These are phyloP conservation scores for Carettochelys insculpta DNA, from an alignment of 2,113 vertebrate genomes.

Conservation along the genomic window DNA sequence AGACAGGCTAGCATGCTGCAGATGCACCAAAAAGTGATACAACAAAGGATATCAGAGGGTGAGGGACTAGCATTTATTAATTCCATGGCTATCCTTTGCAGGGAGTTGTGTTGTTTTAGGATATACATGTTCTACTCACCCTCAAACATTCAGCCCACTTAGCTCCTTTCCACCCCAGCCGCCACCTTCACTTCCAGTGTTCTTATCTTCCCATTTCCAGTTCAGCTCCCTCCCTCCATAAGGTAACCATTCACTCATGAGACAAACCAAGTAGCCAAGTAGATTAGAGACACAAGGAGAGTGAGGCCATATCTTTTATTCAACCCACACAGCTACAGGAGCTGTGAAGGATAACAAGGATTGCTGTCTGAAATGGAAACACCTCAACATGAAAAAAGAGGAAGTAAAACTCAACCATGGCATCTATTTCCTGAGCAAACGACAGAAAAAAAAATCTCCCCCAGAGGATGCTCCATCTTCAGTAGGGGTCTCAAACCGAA, in stretches of 20 bases:
- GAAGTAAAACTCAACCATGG: not conserved
- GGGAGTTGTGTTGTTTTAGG: not conserved
- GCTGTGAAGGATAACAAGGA: not conserved
- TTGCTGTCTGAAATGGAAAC: not conserved
- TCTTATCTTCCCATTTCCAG: rapidly evolving
- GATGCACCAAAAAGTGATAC: not conserved
- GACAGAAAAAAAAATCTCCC: not conserved
- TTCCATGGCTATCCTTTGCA: not conserved
- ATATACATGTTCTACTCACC: not conserved
- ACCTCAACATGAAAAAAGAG: not conserved
- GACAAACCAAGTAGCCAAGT: rapidly evolving
- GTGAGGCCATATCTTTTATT: not conserved
- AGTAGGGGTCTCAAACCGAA: no score
- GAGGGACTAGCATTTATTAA: no score
- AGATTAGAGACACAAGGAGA: not conserved
- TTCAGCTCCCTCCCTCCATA: rapidly evolving
- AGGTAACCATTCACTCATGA: rapidly evolving
- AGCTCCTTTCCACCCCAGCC: not conserved
- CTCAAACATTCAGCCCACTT: not conserved
- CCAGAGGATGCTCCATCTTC: no score
- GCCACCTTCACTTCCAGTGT: not conserved
- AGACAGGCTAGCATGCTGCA: not conserved
- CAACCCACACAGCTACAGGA: not conserved
- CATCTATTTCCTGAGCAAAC: not conserved
- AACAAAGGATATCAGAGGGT: rapidly evolving